Evolutionary conservation across 2,113 vertebrate species (phyloP).

Genomic region (Planiliza haematocheilus): DNA sequence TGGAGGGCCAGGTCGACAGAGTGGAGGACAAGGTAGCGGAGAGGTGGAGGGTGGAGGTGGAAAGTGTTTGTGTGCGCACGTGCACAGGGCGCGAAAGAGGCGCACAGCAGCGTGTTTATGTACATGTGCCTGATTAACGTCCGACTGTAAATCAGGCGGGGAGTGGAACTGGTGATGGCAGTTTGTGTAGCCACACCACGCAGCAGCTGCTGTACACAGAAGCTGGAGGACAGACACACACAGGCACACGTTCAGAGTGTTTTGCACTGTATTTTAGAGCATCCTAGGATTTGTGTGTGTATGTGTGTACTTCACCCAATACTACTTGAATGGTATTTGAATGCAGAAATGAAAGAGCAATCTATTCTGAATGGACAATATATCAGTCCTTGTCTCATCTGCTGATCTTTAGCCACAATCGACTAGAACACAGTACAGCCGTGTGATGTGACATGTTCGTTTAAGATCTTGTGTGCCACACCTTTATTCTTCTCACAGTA

Average conservation of each 20-base stretch:
- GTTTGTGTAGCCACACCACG: constrained; percentile 61
- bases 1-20: background rate
- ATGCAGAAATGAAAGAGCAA: too few species aligned
- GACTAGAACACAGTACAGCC: too few species aligned
- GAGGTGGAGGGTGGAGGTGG: background rate
- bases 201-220: constrained; percentile 58
- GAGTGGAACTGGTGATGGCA: constrained; percentile 64
- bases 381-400: too few species aligned
- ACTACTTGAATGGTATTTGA: too few species aligned
- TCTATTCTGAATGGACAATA: too few species aligned
- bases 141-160: constrained; percentile 77
- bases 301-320: too few species aligned
- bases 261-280: background rate
- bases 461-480: too few species aligned
- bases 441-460: too few species aligned
- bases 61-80: constrained; percentile 33
- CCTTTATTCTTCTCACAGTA: too few species aligned
- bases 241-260: background rate
- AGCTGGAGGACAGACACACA: constrained; percentile 18
- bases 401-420: too few species aligned
- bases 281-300: background rate
- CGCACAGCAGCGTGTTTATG: constrained; percentile 44
- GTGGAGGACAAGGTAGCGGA: background rate
- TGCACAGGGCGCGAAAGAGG: constrained; percentile 17
- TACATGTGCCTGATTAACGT: constrained; percentile 70